Percentiles rank a stretch among this genome's conserved stretches.
These are phyloP conservation scores for Hippopotamus amphibius DNA, from an alignment of 2,113 vertebrate species.

Conservation along the genomic window DNA sequence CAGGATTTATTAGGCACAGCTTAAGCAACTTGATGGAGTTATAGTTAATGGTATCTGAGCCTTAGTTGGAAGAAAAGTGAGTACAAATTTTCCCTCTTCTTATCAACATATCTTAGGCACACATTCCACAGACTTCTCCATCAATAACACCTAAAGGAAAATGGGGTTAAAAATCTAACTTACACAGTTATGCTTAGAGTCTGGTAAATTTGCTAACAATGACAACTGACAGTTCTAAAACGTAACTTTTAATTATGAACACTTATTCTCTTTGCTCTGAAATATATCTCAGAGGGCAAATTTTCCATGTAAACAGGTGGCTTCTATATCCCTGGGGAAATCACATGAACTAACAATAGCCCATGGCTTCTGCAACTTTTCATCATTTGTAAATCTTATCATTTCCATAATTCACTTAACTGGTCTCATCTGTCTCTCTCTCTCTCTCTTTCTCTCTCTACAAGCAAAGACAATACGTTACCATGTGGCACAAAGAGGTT, in stretches of 20 bases:
- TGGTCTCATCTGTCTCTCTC: neutral
- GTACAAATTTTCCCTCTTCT: neutral
- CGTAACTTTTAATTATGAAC: slow-evolving; percentile 16
- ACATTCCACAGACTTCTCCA: neutral
- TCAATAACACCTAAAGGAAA: neutral
- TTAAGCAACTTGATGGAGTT: slow-evolving; percentile 6
- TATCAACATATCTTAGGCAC: neutral
- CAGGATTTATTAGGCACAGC: slow-evolving; percentile 59
- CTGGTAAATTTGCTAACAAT: neutral
- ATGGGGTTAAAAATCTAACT: neutral
- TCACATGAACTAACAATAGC: neutral
- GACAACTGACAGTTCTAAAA: neutral
- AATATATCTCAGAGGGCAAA: neutral
- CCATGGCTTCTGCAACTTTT: neutral
- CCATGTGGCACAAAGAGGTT: neutral
- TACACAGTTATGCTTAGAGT: too few species aligned
- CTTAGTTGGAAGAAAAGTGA: slow-evolving; percentile 44
- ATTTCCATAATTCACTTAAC: neutral
- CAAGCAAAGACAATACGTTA: neutral
- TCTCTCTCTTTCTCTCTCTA: neutral
- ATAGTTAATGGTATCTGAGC: neutral
- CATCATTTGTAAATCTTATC: neutral
- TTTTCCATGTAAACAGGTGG: neutral
- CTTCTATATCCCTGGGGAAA: neutral
- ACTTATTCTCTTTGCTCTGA: slow-evolving; percentile 9